Conservation (phyloP, 2,797 vertebrate genomes). For the Dromococcyx pavoninus region DNA sequence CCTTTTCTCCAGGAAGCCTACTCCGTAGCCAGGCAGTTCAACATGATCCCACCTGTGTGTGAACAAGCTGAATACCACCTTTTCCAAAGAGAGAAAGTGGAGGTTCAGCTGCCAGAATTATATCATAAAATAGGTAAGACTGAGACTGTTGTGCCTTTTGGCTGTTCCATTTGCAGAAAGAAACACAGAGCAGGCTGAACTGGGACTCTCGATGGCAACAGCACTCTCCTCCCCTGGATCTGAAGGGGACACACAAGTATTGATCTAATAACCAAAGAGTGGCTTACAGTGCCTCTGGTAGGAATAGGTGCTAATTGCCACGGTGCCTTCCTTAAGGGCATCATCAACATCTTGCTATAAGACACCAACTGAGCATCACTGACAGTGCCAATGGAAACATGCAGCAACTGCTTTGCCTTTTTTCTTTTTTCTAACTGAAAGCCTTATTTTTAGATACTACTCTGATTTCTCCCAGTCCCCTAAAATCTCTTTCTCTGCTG, state of each 20-base stretch:
- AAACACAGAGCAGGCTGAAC: background rate
- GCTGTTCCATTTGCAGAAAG: background rate
- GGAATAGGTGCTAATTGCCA: background rate
- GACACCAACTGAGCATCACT: accelerated
- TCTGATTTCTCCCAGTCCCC: no score
- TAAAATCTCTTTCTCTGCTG: background rate
- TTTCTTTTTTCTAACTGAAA: background rate
- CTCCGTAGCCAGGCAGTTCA: conserved; percentile 96
- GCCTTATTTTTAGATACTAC: accelerated
- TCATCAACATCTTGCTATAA: background rate
- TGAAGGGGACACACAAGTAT: background rate
- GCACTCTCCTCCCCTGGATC: background rate
- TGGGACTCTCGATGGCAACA: background rate
- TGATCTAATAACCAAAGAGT: accelerated
- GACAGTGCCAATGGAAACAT: background rate
- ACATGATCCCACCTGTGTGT: conserved; percentile 96
- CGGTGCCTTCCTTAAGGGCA: background rate
- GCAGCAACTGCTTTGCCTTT: background rate
- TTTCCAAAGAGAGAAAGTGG: conserved; percentile 98
- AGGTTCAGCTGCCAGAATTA: conserved; percentile 94
- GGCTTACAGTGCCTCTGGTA: background rate
- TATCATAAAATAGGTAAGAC: conserved; percentile 97
- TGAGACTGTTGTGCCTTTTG: background rate
- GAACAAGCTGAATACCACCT: conserved; percentile 98
- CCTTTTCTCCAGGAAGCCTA: conserved; percentile 88